Evolutionary conservation across 2,113 vertebrate species (phyloP).

Genomic region (Hydrochoerus hydrochaeris): DNA sequence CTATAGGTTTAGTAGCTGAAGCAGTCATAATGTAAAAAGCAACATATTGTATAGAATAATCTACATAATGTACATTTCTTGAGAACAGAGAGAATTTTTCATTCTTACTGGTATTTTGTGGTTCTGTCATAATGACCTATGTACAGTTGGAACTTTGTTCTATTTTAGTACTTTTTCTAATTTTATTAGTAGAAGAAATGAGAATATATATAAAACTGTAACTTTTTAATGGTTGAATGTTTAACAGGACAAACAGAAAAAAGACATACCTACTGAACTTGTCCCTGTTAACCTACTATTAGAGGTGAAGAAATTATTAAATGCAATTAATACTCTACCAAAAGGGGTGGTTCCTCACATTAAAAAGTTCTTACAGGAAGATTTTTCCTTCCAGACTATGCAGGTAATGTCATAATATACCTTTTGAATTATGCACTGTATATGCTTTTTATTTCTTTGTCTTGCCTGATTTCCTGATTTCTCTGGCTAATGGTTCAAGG

Average conservation of each 20-base stretch:
- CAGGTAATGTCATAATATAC: slow-evolving; percentile 71
- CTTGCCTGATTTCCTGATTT: not conserved
- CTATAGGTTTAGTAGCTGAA: slow-evolving; percentile 15
- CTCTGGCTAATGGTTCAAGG: not conserved
- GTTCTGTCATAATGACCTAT: not conserved
- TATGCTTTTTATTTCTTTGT: not conserved
- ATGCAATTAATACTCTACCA: slow-evolving; percentile 67
- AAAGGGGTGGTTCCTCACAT: slow-evolving; percentile 76
- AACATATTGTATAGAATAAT: slow-evolving; percentile 7
- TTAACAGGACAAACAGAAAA: slow-evolving; percentile 68
- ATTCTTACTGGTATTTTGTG: slow-evolving; percentile 27
- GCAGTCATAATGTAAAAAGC: not conserved
- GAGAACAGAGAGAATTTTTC: not conserved
- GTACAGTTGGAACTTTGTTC: not conserved
- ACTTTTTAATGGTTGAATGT: slow-evolving; percentile 60
- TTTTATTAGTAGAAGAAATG: slow-evolving; percentile 20
- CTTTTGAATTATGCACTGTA: not conserved
- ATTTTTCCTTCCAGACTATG: slow-evolving; percentile 74
- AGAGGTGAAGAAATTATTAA: slow-evolving; percentile 79
- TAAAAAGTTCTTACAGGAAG: slow-evolving; percentile 77
- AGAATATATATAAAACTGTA: not conserved
- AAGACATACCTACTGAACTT: slow-evolving; percentile 51
- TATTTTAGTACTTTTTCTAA: not conserved
- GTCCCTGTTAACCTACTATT: slow-evolving; percentile 62
- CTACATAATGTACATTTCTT: not conserved